phyloP scores from a whole-genome alignment of 2,797 vertebrate species.

The Darevskia nairensis region DNA sequence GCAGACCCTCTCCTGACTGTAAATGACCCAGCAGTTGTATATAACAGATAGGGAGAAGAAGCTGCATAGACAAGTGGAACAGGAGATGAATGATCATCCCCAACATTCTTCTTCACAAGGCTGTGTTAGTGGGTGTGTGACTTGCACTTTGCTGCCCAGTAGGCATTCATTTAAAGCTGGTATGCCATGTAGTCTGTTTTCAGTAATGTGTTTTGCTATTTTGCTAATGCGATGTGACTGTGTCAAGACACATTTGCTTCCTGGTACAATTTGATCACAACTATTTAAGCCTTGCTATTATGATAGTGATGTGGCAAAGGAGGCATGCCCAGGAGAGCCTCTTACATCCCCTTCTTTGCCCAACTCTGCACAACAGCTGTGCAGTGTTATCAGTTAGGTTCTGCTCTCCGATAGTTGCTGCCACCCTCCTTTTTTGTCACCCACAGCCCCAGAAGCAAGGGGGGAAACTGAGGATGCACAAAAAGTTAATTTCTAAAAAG shows the following conservation, averaged over 20 bases:
- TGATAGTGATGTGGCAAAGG: too few relatives aligned
- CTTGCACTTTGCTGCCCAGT: neutral
- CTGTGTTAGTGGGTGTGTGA: neutral
- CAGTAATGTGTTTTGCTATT: neutral
- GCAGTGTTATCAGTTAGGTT: too few relatives aligned
- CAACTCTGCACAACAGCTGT: too few relatives aligned
- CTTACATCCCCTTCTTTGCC: too few relatives aligned
- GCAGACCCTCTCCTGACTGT: neutral
- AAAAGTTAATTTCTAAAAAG: too few relatives aligned
- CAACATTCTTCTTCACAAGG: neutral
- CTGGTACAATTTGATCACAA: neutral
- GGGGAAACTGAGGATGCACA: too few relatives aligned
- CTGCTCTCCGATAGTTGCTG: too few relatives aligned
- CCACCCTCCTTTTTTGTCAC: too few relatives aligned
- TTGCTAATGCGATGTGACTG: too few relatives aligned
- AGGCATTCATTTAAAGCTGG: neutral
- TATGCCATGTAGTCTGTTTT: neutral
- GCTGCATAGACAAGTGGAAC: neutral
- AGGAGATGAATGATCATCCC: neutral
- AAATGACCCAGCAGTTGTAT: neutral
- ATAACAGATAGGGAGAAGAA: too few relatives aligned
- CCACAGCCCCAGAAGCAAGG: too few relatives aligned
- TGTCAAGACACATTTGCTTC: neutral
- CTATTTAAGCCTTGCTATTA: neutral
- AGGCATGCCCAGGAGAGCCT: too few relatives aligned